Evolutionary conservation across 2,113 vertebrate species (phyloP).

Genomic region (Plectropomus leopardus): DNA sequence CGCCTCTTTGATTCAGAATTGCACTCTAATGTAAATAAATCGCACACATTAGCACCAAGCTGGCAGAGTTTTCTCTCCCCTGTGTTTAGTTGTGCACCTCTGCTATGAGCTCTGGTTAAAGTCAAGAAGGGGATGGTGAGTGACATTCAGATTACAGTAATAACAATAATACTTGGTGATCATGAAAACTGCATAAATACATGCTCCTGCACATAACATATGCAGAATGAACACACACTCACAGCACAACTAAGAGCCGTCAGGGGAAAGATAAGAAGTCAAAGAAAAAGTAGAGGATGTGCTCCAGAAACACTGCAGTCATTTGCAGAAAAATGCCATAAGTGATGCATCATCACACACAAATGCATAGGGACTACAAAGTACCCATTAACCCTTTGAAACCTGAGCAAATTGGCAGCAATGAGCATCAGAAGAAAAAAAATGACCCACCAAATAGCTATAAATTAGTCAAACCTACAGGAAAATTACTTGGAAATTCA

Average conservation of each 20-base stretch:
- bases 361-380: background rate
- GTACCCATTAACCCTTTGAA: too few species aligned
- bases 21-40: conserved; percentile 74
- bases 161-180: conserved; percentile 21
- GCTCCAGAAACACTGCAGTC: too few species aligned
- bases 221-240: too few species aligned
- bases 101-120: conserved; percentile 50
- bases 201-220: background rate
- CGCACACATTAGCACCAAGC: conserved; percentile 41
- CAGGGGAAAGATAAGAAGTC: too few species aligned
- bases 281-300: too few species aligned
- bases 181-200: background rate
- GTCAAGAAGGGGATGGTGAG: conserved; percentile 38
- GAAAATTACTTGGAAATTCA: too few species aligned
- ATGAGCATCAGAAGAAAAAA: too few species aligned
- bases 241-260: background rate
- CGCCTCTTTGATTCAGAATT: conserved; percentile 60
- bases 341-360: too few species aligned
- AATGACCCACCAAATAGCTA: too few species aligned
- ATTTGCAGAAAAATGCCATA: background rate
- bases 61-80: conserved; percentile 18
- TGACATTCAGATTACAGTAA: conserved; percentile 12
- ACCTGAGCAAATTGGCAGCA: too few species aligned
- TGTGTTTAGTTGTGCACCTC: conserved; percentile 38
- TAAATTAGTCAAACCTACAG: too few species aligned